Conservation (phyloP, 1,140 invertebrate genomes). For the Odontomachus brunneus region DNA sequence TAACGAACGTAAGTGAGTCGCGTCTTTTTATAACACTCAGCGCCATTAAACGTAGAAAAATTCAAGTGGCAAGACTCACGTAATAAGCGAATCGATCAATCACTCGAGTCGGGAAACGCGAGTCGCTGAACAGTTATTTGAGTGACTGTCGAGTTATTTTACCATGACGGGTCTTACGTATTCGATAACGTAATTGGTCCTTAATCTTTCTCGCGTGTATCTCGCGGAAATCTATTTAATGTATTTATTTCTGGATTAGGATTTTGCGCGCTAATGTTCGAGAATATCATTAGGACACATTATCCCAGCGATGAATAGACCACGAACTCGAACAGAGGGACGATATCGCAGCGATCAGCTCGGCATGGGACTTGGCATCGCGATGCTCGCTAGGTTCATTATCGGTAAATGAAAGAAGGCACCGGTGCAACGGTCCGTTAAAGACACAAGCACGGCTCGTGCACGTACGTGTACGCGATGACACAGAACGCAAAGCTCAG, state of each 20-base stretch:
- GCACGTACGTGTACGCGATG: conserved; percentile 27
- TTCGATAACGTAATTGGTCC: background rate
- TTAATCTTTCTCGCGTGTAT: no score
- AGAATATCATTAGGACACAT: background rate
- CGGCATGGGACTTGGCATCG: background rate
- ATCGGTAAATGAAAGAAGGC: conserved; percentile 49
- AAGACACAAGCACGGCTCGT: conserved; percentile 47
- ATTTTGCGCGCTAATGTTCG: background rate
- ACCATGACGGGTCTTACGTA: background rate
- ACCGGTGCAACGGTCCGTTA: conserved; percentile 54
- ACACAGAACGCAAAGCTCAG: conserved; percentile 28
- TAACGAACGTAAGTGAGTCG: no score
- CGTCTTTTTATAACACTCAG: no score
- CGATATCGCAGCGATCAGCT: conserved; percentile 9
- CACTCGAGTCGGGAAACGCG: no score
- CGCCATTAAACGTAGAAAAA: no score
- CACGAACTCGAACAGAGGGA: no score
- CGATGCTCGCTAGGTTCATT: conserved; percentile 42
- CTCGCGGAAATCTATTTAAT: background rate
- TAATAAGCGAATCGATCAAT: no score
- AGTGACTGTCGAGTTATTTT: no score
- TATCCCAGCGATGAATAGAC: background rate
- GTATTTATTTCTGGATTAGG: background rate
- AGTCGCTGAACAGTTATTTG: no score
- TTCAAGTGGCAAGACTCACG: no score